These are phyloP conservation scores for Hemistola chrysoprasaria DNA, from an alignment of 2,888 invertebrate species.

Conservation along the genomic window DNA sequence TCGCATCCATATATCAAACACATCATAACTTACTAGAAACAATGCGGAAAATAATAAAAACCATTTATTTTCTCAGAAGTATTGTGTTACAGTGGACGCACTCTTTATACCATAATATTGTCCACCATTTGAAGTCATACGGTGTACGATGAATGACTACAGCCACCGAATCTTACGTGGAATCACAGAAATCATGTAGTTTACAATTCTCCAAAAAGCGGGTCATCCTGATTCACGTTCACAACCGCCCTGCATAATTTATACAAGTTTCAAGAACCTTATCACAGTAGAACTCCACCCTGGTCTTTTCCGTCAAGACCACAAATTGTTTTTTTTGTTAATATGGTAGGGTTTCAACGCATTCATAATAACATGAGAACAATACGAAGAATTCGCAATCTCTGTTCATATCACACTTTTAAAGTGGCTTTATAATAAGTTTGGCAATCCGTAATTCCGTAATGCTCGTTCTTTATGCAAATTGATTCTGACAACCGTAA, in stretches of 20 bases:
- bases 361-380: constrained; percentile 25
- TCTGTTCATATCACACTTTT: constrained; percentile 41
- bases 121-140: constrained; percentile 24
- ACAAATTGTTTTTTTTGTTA: background rate
- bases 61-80: no score
- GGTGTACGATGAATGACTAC: constrained; percentile 27
- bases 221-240: constrained; percentile 48
- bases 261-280: constrained; percentile 9
- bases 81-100: background rate
- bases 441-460: constrained; percentile 33
- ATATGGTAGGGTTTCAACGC: constrained; percentile 2
- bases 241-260: constrained; percentile 17
- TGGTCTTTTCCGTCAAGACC: no score
- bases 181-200: constrained; percentile 35
- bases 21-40: no score
- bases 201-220: constrained; percentile 35
- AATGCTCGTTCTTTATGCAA: constrained; percentile 23
- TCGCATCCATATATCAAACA: no score
- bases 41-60: no score
- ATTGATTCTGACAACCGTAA: constrained; percentile 26
- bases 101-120: constrained; percentile 21
- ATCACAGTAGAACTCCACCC: constrained; percentile 9
- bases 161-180: constrained; percentile 28
- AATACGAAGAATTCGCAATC: constrained; percentile 44
- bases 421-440: constrained; percentile 35